Evolutionary conservation across 2,888 invertebrate genomes (phyloP), one percentile per base, ranked within the genome.

Genomic region (Drosophila kanekoi): DNA sequence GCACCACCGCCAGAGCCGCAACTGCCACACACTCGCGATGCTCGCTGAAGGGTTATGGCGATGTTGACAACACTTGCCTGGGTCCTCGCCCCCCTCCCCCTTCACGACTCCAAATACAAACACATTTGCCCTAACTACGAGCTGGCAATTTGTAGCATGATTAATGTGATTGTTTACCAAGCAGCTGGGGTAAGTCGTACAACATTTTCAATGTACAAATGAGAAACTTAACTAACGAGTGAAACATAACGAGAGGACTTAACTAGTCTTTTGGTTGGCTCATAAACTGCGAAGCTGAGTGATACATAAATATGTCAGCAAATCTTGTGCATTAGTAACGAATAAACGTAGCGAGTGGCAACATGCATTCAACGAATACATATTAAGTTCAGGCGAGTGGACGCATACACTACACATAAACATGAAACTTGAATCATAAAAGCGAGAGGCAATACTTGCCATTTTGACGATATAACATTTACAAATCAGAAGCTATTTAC

Each of bases 21-120:
- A 81, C 54, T 54, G 63, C 20, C 62, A 54, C 41, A 53, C 64
- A 28, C 45, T 40, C 47, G 57, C 47, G 66, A 53, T 72, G 75
- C 61, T 67, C 65, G 53, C 52, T 72, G 68, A 81, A 83, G 86
- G 86, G 83, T 82, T 83, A 83, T 71, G 72, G 78, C 75, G 69
- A 77, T 82, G 85, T 82, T 77, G 83, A 79, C 83, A 80, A 76
- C 80, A 78, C 77, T 77, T 68, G 59, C 56, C 61, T 57, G 62
- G 62, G 44, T 40, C 43, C 37, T 28, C 10, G 18, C 18, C n/a
- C 35, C 11, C 37, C 32, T 16, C 5, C 45, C 18, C 2, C 35
- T 37, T n/a, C 37, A 28, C 16, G n/a, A 28, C 45, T 11, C 18
- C 16, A 8, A 40, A 13, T 18, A 54, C 33, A 4, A 28, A 28